Conservation (phyloP, 2,113 vertebrate species). For the Symphodus melops region DNA sequence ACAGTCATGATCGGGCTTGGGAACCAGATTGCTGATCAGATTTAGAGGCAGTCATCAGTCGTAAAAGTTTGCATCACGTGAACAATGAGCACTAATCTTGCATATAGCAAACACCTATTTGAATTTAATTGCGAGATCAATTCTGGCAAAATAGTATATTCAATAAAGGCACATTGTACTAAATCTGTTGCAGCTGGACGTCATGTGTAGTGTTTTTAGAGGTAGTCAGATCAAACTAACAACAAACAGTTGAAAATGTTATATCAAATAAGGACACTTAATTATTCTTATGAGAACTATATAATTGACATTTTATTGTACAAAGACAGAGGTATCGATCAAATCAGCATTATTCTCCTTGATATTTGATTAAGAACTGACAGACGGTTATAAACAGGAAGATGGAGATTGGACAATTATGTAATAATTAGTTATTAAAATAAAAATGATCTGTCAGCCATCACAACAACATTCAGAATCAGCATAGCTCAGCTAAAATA, state of each 20-base stretch:
- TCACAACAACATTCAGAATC: neutral
- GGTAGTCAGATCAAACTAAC: too few relatives aligned
- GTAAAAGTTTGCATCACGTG: slow-evolving; percentile 22
- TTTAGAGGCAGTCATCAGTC: slow-evolving; percentile 17
- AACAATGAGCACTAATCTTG: slow-evolving; percentile 13
- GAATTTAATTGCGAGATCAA: neutral
- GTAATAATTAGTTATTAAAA: neutral
- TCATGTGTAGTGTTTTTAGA: too few relatives aligned
- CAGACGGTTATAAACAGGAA: too few relatives aligned
- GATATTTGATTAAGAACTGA: too few relatives aligned
- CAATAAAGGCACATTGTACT: neutral
- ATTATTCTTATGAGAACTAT: too few relatives aligned
- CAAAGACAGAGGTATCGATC: too few relatives aligned
- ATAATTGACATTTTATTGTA: too few relatives aligned
- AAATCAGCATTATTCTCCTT: too few relatives aligned
- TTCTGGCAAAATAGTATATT: neutral
- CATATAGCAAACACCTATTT: neutral
- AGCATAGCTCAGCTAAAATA: neutral
- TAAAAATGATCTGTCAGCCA: neutral
- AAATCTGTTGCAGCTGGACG: neutral
- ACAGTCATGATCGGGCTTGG: slow-evolving; percentile 3
- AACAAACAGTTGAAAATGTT: too few relatives aligned
- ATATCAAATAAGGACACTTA: too few relatives aligned
- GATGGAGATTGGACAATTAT: neutral
- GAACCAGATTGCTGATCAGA: slow-evolving; percentile 12